Base-by-base conservation (phyloP, 2,113 vertebrate genomes). In the Benitochromis conjunctus region DNA sequence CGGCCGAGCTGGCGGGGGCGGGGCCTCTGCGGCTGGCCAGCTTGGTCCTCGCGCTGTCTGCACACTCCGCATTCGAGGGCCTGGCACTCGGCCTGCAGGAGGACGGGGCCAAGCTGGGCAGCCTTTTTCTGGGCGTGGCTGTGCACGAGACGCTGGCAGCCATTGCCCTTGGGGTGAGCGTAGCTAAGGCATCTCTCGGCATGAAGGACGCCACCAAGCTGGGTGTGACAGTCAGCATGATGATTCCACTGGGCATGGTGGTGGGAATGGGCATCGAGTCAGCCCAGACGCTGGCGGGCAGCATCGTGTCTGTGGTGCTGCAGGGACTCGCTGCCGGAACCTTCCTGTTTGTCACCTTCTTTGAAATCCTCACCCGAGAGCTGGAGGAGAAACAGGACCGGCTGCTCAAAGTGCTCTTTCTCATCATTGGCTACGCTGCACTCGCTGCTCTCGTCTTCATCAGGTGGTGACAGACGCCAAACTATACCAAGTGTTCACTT, bases 41-140 rank as follows among this genome's bases (percentile, higher is more conserved):
- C 90, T 94, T 99, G 69, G 96, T 96, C 6, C 95, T 99, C 0
- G 98, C 98, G 0, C 87, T 99, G 4, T 97, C 98, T 0, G 97
- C 98, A 0, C 98, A 99, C 88, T 98, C 98, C 0, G 90, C 98
- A 58, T 98, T 99, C 0, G 98, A 99, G 90, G 98, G 98, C 0
- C 92, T 99, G 91, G 98, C 98, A 0, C 95, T 99, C 79, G 98
- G 98, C 18, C 83, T 99, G 88, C 98, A 99, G 96, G 98, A 98
- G 86, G 96, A 98, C 1, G 95, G 95, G 0, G 43, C 91, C 62
- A 96, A 96, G 43, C 92, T 98, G 38, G 19, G 97, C 24, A 92
- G 96, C 71, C 93, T 99, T 55, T 97, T 98, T 9, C 87, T 98
- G 3, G 98, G 98, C 0, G 97, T 99, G 58, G 97, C 97, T 6